Conservation (phyloP, 2,888 invertebrate genomes). For the Nemurella pictetii region DNA sequence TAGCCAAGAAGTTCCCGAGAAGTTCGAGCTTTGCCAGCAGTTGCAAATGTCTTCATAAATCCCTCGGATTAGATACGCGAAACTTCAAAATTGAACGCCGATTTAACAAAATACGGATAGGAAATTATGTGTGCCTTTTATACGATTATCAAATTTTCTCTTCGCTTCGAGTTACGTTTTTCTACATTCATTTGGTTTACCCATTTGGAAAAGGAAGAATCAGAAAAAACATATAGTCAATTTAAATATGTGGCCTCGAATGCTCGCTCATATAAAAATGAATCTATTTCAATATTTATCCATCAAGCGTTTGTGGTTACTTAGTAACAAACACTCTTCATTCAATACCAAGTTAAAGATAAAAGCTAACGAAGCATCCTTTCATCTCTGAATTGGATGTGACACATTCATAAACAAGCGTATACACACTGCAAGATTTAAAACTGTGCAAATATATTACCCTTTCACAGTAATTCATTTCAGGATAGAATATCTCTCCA, state of each 20-base stretch:
- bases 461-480: not conserved
- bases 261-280: too few species aligned
- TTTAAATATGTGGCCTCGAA: not conserved
- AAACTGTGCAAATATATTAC: not conserved
- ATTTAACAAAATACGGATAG: not conserved
- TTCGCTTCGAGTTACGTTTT: too few species aligned
- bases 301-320: not conserved
- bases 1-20: not conserved
- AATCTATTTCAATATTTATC: too few species aligned
- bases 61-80: not conserved
- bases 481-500: not conserved
- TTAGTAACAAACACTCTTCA: not conserved
- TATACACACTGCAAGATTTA: not conserved
- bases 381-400: not conserved
- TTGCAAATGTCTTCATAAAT: not conserved
- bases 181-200: too few species aligned
- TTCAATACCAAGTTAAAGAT: not conserved
- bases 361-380: not conserved
- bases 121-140: not conserved
- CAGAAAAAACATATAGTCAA: not conserved
- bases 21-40: not conserved
- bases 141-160: not conserved
- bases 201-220: not conserved
- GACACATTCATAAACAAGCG: not conserved
- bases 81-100: not conserved